These are phyloP conservation scores for Pinna nobilis DNA, from an alignment of 1,140 invertebrate genomes.

Conservation along the genomic window DNA sequence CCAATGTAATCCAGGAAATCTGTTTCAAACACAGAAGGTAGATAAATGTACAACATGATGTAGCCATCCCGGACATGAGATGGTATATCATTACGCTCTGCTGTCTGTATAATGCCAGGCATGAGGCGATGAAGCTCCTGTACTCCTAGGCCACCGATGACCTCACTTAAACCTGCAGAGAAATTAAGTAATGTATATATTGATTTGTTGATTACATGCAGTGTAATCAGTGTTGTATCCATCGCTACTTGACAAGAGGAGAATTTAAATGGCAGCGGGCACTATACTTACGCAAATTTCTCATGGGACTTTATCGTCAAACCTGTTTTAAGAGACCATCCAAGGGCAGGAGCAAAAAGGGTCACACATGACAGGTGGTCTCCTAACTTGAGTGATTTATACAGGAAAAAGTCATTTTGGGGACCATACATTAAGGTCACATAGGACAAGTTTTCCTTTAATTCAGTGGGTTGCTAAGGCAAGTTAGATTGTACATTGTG, in stretches of 20 bases:
- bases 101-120: slow-evolving; percentile 98
- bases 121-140: slow-evolving; percentile 97
- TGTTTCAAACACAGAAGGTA: slow-evolving; percentile 96
- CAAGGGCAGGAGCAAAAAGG: too few relatives aligned
- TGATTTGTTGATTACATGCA: background rate
- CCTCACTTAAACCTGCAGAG: slow-evolving; percentile 79
- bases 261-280: too few relatives aligned
- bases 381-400: too few relatives aligned
- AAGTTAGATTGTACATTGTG: too few relatives aligned
- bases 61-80: slow-evolving; percentile 99
- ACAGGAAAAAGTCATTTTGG: too few relatives aligned
- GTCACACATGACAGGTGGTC: too few relatives aligned
- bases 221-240: background rate
- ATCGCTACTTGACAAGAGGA: background rate
- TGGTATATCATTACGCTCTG: slow-evolving; percentile 90
- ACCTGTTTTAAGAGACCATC: too few relatives aligned
- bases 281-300: too few relatives aligned
- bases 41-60: slow-evolving; percentile 99
- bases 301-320: too few relatives aligned
- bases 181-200: background rate
- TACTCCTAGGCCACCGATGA: slow-evolving; percentile 95
- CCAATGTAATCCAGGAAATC: slow-evolving; percentile 98
- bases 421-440: too few relatives aligned
- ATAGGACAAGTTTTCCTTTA: too few relatives aligned
- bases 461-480: too few relatives aligned